Percentiles rank a stretch among this genome's conserved stretches.
These are phyloP conservation scores for Parotia lawesii DNA, from an alignment of 2,113 vertebrate genomes.

Conservation along the genomic window DNA sequence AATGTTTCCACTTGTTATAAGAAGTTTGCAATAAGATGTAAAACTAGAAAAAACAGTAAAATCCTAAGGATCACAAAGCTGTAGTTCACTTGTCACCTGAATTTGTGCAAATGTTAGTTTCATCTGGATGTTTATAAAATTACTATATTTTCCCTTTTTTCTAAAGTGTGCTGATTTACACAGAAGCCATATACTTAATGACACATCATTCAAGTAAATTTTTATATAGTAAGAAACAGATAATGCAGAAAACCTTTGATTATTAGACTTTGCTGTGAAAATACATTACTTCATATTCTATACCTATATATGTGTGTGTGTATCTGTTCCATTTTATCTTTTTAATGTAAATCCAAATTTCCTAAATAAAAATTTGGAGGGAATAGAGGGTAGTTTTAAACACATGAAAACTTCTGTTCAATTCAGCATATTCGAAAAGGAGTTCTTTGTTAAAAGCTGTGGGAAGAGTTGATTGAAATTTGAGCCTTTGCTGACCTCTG, in stretches of 20 bases:
- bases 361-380: not conserved
- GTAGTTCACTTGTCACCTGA: not conserved
- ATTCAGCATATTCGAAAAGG: not conserved
- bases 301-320: fast-evolving
- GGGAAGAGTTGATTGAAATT: not conserved
- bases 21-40: not conserved
- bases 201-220: not conserved
- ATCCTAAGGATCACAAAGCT: not conserved
- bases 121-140: not conserved
- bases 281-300: not conserved
- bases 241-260: not conserved
- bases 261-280: not conserved
- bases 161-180: not conserved
- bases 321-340: not conserved
- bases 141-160: not conserved
- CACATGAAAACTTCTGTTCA: not conserved
- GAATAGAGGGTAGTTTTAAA: not conserved
- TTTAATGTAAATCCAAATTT: not conserved
- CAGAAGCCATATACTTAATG: not conserved
- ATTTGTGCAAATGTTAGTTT: not conserved
- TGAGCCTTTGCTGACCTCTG: conserved; percentile 24
- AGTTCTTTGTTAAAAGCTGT: not conserved
- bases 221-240: not conserved
- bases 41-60: not conserved
- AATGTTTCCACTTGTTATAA: not conserved